Conservation (phyloP, 1,140 invertebrate genomes). For the Olivierus martensii region DNA sequence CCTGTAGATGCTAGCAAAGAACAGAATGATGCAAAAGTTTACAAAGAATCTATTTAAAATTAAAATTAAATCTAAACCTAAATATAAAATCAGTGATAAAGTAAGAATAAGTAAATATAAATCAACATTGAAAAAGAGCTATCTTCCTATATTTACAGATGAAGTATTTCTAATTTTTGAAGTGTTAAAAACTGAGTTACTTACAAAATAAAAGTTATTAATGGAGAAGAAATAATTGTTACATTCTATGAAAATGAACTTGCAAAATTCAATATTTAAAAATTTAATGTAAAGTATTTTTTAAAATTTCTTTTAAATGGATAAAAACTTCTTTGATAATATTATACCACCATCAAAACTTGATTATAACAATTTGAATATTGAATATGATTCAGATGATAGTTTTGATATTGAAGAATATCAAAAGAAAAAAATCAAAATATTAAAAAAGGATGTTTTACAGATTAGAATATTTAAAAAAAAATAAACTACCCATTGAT, state of each 20-base stretch:
- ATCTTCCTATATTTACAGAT: slow-evolving; percentile 19
- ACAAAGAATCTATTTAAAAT: neutral
- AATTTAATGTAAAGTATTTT: too few species aligned
- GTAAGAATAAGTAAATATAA: slow-evolving; percentile 20
- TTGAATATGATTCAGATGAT: too few species aligned
- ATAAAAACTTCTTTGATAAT: too few species aligned
- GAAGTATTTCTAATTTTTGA: slow-evolving; percentile 21
- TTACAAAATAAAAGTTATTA: slow-evolving; percentile 13
- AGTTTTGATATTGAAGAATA: too few species aligned
- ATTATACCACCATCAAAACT: too few species aligned
- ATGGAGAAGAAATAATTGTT: slow-evolving; percentile 9
- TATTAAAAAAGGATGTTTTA: too few species aligned
- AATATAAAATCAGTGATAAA: slow-evolving; percentile 16
- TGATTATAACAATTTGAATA: too few species aligned
- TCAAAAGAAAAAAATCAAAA: too few species aligned
- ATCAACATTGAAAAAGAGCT: slow-evolving; percentile 19
- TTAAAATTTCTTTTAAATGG: too few species aligned
- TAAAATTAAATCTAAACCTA: neutral
- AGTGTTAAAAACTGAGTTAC: slow-evolving; percentile 12
- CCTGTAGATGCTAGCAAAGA: slow-evolving; percentile 11
- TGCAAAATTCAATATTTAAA: too few species aligned
- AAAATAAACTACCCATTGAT: too few species aligned
- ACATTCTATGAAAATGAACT: slow-evolving; percentile 7
- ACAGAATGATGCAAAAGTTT: slow-evolving; percentile 9
- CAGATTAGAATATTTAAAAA: too few species aligned